phyloP scores from a whole-genome alignment of 92 coral and sea anemone genomes.

The Epizoanthus illoricatus region DNA sequence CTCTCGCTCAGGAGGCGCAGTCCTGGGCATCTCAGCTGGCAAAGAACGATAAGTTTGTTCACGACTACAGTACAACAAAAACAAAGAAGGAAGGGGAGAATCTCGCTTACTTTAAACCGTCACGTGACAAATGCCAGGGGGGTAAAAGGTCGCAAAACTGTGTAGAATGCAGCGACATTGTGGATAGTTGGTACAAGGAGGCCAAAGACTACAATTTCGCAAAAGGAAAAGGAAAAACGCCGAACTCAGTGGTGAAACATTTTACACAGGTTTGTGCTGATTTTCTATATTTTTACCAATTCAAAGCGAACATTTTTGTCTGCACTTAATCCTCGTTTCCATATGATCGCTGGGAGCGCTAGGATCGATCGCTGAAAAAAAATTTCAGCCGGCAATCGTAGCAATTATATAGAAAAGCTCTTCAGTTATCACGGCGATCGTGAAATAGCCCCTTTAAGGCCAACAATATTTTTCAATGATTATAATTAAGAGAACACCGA shows the following conservation, averaged over 20 bases:
- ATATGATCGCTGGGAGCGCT: no score
- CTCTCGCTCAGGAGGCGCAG: conserved; percentile 28
- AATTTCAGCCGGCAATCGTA: no score
- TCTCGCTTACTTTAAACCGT: conserved; percentile 17
- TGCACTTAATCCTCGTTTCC: no score
- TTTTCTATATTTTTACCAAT: not conserved
- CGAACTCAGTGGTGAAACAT: conserved; percentile 21
- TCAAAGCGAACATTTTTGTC: no score
- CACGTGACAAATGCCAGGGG: conserved; percentile 31
- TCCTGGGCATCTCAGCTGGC: conserved; percentile 20
- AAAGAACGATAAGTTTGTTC: conserved; percentile 1
- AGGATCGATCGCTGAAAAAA: no score
- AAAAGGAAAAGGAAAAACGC: conserved; percentile 20
- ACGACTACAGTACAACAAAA: conserved; percentile 13
- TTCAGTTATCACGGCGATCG: no score
- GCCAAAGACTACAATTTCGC: conserved; percentile 31
- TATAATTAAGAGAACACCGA: no score
- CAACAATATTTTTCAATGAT: no score
- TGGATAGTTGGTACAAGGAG: conserved; percentile 23
- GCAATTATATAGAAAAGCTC: no score
- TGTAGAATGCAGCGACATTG: conserved; percentile 28
- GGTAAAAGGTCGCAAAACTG: not conserved
- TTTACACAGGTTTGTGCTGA: conserved; percentile 21
- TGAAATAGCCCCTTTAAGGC: no score
- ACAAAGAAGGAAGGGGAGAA: conserved; percentile 20